Evolutionary conservation across 2,888 invertebrate genomes (phyloP), one percentile per base, ranked within the genome.

Genomic region (Acronicta alni): DNA sequence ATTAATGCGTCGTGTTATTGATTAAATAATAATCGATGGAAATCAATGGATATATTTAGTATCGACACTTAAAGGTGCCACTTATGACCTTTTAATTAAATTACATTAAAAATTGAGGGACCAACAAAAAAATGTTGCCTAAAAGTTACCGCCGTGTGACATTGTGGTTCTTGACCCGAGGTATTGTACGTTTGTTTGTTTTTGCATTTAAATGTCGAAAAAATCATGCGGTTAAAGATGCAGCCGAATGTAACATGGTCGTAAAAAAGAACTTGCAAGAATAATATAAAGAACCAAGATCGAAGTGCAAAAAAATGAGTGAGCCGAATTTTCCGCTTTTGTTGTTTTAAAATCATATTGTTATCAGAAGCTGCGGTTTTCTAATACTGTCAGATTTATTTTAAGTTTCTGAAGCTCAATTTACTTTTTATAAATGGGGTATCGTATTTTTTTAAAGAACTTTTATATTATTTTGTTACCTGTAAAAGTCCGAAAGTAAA

Each of bases 141-240:
- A 23, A 59, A 68, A 45, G 32, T 73, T 55, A 49, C 43, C 38
- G 58, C 20, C 47, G 18, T 46, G 51, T 70, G 71, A 74, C 75
- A 51, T 73, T 73, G 75, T 67, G 73, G 75, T 67, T 67, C 54
- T 75, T 75, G 72, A 73, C 67, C 72, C 51, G 26, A 45, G 30
- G 43, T 47, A 20, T 32, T n/a, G n/a, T 4, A n/a, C n/a, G 47
- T 57, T 69, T 54, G 47, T 67, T 57, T 69, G 45, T 72, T 66
- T 69, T 70, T 55, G 54, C 20, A 43, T 26, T 10, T 47, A 45
- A 54, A 57, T 51, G 47, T 37, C 58, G 49, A 59, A 54, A 67
- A 67, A 57, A 64, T 57, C 68, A 59, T 18, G 30, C 45, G 32
- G 32, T 51, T 57, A 12, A 42, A 57, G 30, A 32, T 41, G 38